Conservation (phyloP, 2,113 vertebrate genomes). For the Oncorhynchus nerka region DNA sequence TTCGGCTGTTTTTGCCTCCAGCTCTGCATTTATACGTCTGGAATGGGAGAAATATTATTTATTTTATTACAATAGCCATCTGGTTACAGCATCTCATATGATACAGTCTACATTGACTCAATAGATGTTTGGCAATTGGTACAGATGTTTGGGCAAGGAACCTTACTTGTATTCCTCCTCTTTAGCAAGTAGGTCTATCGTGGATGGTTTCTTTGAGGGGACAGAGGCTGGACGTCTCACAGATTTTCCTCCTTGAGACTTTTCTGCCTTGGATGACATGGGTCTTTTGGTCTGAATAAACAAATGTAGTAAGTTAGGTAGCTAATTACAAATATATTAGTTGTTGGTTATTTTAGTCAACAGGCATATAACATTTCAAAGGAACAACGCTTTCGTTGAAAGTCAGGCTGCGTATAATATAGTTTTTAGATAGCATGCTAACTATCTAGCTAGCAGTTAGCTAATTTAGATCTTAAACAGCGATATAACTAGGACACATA, state of each 20-base stretch:
- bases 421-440: not conserved
- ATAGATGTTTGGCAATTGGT: too few relatives aligned
- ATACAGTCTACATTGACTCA: too few relatives aligned
- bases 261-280: constrained; percentile 34
- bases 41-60: not conserved
- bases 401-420: too few relatives aligned
- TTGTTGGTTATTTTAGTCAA: not conserved
- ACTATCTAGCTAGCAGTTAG: not conserved
- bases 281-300: constrained; percentile 53
- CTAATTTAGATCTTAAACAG: not conserved
- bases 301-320: not conserved
- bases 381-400: not conserved
- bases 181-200: constrained; percentile 71
- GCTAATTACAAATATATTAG: not conserved
- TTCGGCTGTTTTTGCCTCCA: constrained; percentile 89
- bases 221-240: constrained; percentile 44
- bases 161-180: constrained; percentile 87
- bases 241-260: constrained; percentile 12
- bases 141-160: not conserved
- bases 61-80: not conserved
- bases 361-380: not conserved
- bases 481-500: not conserved
- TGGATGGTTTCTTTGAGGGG: constrained; percentile 36
- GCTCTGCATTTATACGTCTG: constrained; percentile 88
- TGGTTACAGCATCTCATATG: not conserved